Percentiles rank a stretch among this genome's conserved stretches.
These are phyloP conservation scores for Thera obeliscata DNA, from an alignment of 2,888 invertebrate species.

Conservation along the genomic window DNA sequence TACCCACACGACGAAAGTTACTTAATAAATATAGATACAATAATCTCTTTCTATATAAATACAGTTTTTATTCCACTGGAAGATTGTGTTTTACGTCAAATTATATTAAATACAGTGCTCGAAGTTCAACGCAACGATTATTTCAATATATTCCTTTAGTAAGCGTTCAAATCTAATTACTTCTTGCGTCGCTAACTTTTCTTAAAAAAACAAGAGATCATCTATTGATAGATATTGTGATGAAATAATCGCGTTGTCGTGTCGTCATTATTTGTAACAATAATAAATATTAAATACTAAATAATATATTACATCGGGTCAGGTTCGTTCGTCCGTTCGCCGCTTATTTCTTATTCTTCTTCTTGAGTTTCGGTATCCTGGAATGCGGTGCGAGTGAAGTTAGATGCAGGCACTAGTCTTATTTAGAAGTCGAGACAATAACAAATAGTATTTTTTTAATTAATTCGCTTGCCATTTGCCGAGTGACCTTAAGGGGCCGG, in stretches of 20 bases:
- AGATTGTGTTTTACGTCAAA: conserved; percentile 53
- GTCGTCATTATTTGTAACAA: conserved; percentile 45
- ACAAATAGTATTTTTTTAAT: no score
- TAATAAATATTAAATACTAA: conserved; percentile 74
- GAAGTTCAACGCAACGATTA: conserved; percentile 42
- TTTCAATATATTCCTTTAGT: conserved; percentile 32
- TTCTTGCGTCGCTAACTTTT: conserved; percentile 27
- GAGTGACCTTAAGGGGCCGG: no score
- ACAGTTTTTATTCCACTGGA: conserved; percentile 51
- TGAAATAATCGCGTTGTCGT: conserved; percentile 43
- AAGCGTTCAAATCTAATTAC: conserved; percentile 14
- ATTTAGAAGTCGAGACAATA: conserved; percentile 34
- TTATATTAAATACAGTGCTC: conserved; percentile 40
- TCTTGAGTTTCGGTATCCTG: conserved; percentile 82
- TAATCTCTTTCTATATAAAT: conserved; percentile 51
- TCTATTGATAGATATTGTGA: conserved; percentile 28
- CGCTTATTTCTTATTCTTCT: conserved; percentile 78
- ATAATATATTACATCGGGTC: conserved; percentile 75
- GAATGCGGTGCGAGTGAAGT: conserved; percentile 74
- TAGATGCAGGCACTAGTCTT: conserved; percentile 60
- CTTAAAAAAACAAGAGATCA: conserved; percentile 56
- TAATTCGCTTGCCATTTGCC: no score
- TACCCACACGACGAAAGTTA: conserved; percentile 46
- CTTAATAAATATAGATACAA: conserved; percentile 43
- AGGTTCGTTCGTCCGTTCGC: conserved; percentile 64